phyloP scores from a whole-genome alignment of 2,797 vertebrate species.

The Pyrocephalus nanus region DNA sequence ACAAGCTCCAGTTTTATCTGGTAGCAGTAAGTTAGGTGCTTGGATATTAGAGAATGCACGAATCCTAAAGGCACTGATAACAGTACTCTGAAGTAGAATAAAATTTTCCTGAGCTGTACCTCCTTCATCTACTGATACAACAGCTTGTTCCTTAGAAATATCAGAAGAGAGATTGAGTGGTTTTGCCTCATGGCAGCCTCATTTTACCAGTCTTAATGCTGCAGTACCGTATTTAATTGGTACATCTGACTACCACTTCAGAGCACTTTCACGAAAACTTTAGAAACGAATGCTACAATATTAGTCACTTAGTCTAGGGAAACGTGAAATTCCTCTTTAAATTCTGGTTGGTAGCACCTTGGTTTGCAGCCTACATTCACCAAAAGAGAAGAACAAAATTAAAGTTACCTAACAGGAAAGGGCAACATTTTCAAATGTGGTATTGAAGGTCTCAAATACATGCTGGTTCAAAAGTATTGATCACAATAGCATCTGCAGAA shows the following conservation, averaged over 20 bases:
- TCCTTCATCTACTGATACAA: background rate
- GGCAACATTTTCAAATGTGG: background rate
- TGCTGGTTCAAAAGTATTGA: background rate
- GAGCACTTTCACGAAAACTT: background rate
- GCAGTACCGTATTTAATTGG: background rate
- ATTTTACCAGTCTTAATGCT: background rate
- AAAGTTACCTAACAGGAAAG: background rate
- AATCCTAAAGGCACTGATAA: constrained; percentile 29
- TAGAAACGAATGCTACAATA: background rate
- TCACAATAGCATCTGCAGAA: constrained; percentile 25
- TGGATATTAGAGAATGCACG: background rate
- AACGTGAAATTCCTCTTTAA: background rate
- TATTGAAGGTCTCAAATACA: background rate
- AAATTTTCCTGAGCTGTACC: background rate
- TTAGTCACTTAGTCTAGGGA: background rate
- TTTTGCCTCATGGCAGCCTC: background rate
- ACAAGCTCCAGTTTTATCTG: background rate
- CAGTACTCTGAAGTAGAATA: background rate
- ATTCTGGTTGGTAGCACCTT: constrained; percentile 8
- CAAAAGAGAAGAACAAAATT: background rate
- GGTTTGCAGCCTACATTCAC: background rate
- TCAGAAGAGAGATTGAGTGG: background rate
- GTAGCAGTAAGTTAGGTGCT: background rate
- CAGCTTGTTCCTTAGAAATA: background rate
- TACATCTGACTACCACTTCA: background rate